phyloP scores from a whole-genome alignment of 2,113 vertebrate species.

The Zapus hudsonius region DNA sequence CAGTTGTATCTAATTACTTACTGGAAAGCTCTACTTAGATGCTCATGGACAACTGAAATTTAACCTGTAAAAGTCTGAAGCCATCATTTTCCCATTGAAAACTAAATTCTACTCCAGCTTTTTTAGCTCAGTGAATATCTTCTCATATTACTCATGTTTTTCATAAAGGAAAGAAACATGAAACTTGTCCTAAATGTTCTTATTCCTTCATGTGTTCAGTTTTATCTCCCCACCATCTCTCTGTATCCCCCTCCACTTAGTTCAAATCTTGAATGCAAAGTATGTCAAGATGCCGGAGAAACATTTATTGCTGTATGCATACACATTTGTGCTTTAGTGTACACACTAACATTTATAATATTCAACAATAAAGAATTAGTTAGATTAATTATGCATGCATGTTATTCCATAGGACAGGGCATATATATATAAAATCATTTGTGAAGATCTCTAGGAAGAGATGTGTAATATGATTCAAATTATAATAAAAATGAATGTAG shows the following conservation, averaged over 20 bases:
- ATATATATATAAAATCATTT: not conserved
- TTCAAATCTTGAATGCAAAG: constrained; percentile 13
- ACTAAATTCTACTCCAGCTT: not conserved
- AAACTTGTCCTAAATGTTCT: not conserved
- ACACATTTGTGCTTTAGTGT: not conserved
- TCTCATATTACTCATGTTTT: not conserved
- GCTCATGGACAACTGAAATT: constrained; percentile 15
- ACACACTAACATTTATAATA: not conserved
- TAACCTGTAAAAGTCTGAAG: constrained; percentile 50
- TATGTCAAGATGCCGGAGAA: not conserved
- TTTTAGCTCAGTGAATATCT: not conserved
- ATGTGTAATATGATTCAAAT: not conserved
- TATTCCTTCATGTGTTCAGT: not conserved
- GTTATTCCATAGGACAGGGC: not conserved
- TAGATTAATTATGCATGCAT: not conserved
- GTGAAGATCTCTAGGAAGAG: not conserved
- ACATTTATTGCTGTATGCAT: not conserved
- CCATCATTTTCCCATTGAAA: not conserved
- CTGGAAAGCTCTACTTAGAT: constrained; percentile 34
- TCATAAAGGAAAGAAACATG: not conserved
- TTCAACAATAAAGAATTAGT: not conserved
- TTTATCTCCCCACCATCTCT: not conserved
- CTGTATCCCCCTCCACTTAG: not conserved
- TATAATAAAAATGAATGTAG: not conserved
- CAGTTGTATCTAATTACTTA: constrained; percentile 63